These are phyloP conservation scores for Cephus sareptanus DNA, from an alignment of 2,888 invertebrate species.

Conservation along the genomic window DNA sequence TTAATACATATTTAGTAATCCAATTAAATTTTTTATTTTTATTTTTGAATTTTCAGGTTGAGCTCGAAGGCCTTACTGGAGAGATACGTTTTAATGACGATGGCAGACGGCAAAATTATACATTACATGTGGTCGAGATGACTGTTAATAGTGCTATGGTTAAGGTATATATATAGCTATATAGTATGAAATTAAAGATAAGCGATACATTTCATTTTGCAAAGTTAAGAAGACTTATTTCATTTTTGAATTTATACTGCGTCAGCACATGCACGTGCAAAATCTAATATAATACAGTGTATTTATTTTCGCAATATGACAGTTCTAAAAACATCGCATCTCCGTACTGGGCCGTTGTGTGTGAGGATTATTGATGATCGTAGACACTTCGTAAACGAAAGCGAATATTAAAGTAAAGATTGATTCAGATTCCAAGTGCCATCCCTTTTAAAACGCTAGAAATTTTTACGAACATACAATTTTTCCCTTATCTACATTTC, in stretches of 20 bases:
- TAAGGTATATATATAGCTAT: slow-evolving; percentile 70
- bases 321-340: background rate
- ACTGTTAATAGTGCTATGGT: slow-evolving; percentile 93
- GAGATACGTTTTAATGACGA: slow-evolving; percentile 92
- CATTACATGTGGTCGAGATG: slow-evolving; percentile 92
- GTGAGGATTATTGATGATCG: background rate
- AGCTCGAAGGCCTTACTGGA: slow-evolving; percentile 90
- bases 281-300: background rate
- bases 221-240: background rate
- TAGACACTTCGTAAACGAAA: background rate
- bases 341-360: background rate
- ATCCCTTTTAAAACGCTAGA: background rate
- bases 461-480: background rate
- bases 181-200: slow-evolving; percentile 5
- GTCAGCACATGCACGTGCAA: background rate
- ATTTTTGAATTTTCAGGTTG: slow-evolving; percentile 74
- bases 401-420: background rate
- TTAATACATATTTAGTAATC: background rate
- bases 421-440: background rate
- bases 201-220: background rate
- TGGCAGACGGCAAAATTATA: slow-evolving; percentile 88
- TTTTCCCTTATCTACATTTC: background rate
- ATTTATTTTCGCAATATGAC: background rate
- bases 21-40: background rate
- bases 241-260: background rate